Percentiles rank a stretch among this genome's conserved stretches.
These are phyloP conservation scores for Salmo trutta DNA, from an alignment of 2,797 vertebrate species.

Conservation along the genomic window DNA sequence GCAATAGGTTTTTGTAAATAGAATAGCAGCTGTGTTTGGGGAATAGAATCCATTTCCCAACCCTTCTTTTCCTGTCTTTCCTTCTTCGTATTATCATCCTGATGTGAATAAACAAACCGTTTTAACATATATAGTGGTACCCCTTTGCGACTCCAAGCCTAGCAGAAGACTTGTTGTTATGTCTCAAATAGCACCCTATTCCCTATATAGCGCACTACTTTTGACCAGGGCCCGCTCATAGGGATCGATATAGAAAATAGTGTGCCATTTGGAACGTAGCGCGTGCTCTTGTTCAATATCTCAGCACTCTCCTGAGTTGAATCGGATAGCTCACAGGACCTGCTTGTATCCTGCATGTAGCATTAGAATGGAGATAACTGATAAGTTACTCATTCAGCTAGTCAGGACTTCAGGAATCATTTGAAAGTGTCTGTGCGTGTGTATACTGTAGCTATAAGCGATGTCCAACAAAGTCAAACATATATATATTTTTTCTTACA, in stretches of 20 bases:
- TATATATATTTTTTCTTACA: not conserved
- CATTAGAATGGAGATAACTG: not conserved
- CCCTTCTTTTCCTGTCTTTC: conserved; percentile 14
- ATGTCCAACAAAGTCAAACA: not conserved
- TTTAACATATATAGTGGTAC: conserved; percentile 54
- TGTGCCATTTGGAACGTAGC: no score
- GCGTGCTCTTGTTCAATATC: conserved; percentile 21
- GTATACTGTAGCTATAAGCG: not conserved
- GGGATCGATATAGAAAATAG: no score
- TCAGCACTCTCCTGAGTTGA: conserved; percentile 20
- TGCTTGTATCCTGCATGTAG: not conserved
- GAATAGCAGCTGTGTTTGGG: conserved; percentile 27
- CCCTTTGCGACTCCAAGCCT: conserved; percentile 23
- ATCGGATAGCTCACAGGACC: conserved; percentile 7
- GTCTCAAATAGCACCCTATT: no score
- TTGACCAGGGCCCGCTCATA: no score
- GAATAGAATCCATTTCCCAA: conserved; percentile 7
- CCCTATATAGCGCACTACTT: no score
- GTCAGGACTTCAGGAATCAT: not conserved
- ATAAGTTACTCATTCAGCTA: not conserved
- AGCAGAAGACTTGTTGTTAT: not conserved
- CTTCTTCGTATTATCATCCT: conserved; percentile 35
- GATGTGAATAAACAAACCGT: conserved; percentile 45
- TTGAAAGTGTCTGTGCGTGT: not conserved
- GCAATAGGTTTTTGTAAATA: conserved; percentile 10